phyloP scores from a whole-genome alignment of 2,888 invertebrate species.

The Rhagium mordax region DNA sequence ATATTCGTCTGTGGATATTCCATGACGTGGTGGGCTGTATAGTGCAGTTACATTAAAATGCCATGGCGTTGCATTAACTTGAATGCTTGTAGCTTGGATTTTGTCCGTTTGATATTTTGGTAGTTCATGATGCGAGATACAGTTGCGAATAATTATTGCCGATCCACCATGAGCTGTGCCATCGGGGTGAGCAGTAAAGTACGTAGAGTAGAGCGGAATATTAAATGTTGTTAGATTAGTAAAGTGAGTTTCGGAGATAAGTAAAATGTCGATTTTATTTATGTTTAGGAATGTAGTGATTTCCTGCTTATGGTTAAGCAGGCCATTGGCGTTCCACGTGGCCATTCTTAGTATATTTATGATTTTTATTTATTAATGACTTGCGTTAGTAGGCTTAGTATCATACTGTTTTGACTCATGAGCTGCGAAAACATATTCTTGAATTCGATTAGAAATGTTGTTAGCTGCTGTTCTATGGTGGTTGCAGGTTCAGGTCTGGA shows the following conservation, averaged over 20 bases:
- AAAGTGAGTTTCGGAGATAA: not conserved
- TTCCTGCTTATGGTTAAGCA: slow-evolving; percentile 27
- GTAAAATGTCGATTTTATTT: not conserved
- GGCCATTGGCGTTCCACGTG: slow-evolving; percentile 29
- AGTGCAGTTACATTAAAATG: not conserved
- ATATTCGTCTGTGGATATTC: not conserved
- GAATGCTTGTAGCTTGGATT: not conserved
- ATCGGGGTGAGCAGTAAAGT: not conserved
- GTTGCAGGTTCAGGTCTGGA: not conserved
- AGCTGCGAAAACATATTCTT: slow-evolving; percentile 1
- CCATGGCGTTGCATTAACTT: not conserved
- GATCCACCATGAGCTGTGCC: not conserved
- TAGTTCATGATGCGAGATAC: not conserved
- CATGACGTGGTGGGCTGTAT: not conserved
- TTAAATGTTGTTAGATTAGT: not conserved
- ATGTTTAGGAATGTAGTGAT: slow-evolving; percentile 10
- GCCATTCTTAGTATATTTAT: slow-evolving; percentile 8
- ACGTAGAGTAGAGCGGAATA: not conserved
- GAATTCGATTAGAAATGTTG: slow-evolving; percentile 18
- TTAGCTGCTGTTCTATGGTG: not conserved
- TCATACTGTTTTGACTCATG: not conserved
- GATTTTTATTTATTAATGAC: slow-evolving; percentile 6
- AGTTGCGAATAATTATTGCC: not conserved
- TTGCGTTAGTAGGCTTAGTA: not conserved
- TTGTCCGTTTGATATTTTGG: not conserved